Percentiles rank a stretch among this genome's conserved stretches.
Conservation (phyloP, 2,113 vertebrate genomes). For the Albula goreensis region DNA sequence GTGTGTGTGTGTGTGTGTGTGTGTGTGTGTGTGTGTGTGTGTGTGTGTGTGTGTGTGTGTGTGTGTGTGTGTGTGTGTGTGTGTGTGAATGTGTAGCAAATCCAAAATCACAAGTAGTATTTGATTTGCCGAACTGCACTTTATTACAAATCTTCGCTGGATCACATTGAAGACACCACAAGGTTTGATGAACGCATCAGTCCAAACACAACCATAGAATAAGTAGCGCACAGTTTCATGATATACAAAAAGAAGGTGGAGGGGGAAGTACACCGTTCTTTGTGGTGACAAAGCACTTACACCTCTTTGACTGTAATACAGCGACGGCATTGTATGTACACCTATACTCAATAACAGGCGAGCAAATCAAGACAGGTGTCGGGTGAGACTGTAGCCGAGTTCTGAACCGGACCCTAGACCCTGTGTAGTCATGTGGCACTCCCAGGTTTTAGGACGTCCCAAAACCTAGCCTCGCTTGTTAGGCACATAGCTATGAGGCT, state of each 20-base stretch:
- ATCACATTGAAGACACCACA: background rate
- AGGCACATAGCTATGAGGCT: too few species aligned
- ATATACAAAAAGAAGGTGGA: background rate
- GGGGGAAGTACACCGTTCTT: background rate
- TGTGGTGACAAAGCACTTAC: background rate
- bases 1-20: too few species aligned
- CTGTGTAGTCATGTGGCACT: too few species aligned
- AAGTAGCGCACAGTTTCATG: background rate
- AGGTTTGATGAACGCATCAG: background rate
- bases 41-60: background rate
- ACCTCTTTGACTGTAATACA: background rate
- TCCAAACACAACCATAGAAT: background rate
- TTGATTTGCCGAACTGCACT: constrained; percentile 4
- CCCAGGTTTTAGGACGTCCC: too few species aligned
- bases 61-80: background rate
- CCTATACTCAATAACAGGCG: background rate
- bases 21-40: background rate
- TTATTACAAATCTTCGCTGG: constrained; percentile 1
- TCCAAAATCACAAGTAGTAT: background rate
- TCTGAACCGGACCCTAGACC: too few species aligned
- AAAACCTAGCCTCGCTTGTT: too few species aligned
- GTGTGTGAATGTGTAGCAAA: background rate
- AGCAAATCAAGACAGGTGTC: background rate
- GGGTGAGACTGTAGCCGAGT: background rate
- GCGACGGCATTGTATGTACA: background rate